Conservation (phyloP, 1,140 invertebrate species). For the Drosophila nigromelanica region DNA sequence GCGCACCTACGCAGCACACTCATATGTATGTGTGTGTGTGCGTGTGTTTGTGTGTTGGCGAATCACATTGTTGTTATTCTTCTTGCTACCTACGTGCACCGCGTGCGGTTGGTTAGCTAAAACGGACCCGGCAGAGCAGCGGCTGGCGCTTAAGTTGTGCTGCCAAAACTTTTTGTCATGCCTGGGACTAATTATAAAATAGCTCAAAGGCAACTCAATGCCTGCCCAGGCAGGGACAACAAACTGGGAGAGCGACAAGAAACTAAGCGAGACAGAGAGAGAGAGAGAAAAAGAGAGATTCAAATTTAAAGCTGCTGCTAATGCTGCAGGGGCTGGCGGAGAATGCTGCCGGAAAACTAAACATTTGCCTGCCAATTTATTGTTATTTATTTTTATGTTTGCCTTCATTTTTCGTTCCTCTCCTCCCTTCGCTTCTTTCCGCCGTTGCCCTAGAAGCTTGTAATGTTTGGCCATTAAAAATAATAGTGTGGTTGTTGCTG, state of each 20-base stretch:
- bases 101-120: conserved; percentile 65
- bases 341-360: conserved; percentile 70
- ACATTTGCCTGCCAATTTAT: conserved; percentile 81
- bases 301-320: conserved; percentile 61
- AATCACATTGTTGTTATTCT: conserved; percentile 41
- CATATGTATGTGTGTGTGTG: conserved; percentile 20
- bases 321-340: conserved; percentile 12
- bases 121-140: conserved; percentile 56
- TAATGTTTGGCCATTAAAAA: conserved; percentile 82
- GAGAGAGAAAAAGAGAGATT: conserved; percentile 29
- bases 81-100: conserved; percentile 53
- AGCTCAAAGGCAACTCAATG: conserved; percentile 77
- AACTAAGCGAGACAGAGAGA: conserved; percentile 40
- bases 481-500: conserved; percentile 77
- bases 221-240: conserved; percentile 28
- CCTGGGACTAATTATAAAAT: conserved; percentile 82
- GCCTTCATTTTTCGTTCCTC: conserved; percentile 43
- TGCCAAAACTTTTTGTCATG: conserved; percentile 80
- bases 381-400: conserved; percentile 81
- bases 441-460: conserved; percentile 55
- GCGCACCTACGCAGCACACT: conserved; percentile 33
- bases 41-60: conserved; percentile 1
- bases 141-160: conserved; percentile 72
- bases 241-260: conserved; percentile 30
- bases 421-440: neutral